Evolutionary conservation across 2,113 vertebrate species (phyloP), one percentile per base, ranked within the genome.

Genomic region (Antechinus flavipes): DNA sequence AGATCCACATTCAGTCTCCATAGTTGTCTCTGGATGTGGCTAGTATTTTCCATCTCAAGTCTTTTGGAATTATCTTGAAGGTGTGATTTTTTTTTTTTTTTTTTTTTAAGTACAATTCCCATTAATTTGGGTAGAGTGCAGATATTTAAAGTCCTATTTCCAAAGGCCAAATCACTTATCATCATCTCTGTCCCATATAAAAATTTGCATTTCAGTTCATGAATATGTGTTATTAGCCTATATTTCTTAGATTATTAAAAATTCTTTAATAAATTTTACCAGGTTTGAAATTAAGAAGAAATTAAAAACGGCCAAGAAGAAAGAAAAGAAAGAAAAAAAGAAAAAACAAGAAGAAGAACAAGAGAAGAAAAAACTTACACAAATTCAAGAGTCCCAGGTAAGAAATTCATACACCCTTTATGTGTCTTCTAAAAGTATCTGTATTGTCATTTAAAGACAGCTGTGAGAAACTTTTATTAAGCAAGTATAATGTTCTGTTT

Each of bases 281-380:
- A 99, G 99, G 97, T 99, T 99, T 99, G 99, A 99, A 99, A 99
- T 99, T 56, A 99, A 99, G 98, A 99, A 99, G 98, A 99, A 99
- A 97, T 98, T 99, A 97, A 99, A 99, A 99, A 99, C 99, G 0
- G 99, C 99, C 91, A 99, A 99, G 98, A 99, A 99, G 98, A 99
- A 99, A 97, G 99, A 99, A 97, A 99, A 99, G 98, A 99, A 99
- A 97, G 99, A 99, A 97, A 99, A 99, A 98, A 99, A 99, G 97
- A 99, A 99, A 98, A 99, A 99, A 95, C 99, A 99, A 97, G 99
- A 99, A 96, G 99, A 99, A 53, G 99, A 99, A 84, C 99, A 99
- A 95, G 99, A 99, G 97, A 99, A 99, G 98, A 99, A 99, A 97
- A 99, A 99, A 96, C 99, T 99, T 97, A 99, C 99, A 91, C 99